These are phyloP conservation scores for Isichthys henryi DNA, from an alignment of 2,113 vertebrate species.

Conservation along the genomic window DNA sequence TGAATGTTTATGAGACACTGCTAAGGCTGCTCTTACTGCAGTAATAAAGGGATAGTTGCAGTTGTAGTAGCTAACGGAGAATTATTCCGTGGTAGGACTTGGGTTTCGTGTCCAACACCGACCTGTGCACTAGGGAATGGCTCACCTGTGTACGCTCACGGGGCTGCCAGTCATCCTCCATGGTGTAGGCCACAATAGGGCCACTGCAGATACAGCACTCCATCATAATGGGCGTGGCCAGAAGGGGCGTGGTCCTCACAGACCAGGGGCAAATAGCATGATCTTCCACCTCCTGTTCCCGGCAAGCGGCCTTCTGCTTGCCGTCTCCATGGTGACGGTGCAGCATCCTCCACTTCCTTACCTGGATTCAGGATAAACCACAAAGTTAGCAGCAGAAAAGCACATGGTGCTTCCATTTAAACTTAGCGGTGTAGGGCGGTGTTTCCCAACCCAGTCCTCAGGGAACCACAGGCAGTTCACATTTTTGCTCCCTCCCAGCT, in stretches of 20 bases:
- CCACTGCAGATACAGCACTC: conserved; percentile 67
- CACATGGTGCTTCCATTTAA: neutral
- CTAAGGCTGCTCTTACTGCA: neutral
- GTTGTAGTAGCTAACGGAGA: neutral
- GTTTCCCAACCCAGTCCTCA: neutral
- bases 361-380: conserved; percentile 33
- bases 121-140: neutral
- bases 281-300: conserved; percentile 46
- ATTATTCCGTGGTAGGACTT: neutral
- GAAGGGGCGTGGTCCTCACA: conserved; percentile 41
- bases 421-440: neutral
- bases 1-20: neutral
- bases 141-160: conserved; percentile 62
- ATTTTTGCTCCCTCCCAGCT: neutral
- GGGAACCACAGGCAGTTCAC: neutral
- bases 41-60: neutral
- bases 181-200: conserved; percentile 58
- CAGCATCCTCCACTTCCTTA: conserved; percentile 67
- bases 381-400: neutral
- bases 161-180: conserved; percentile 65
- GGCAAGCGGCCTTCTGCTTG: conserved; percentile 44
- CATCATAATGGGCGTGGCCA: conserved; percentile 57
- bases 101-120: neutral
- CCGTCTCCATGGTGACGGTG: conserved; percentile 50
- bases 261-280: conserved; percentile 42